Evolutionary conservation across 1,140 invertebrate genomes (phyloP), one percentile per base, ranked within the genome.

Genomic region (Phymastichus coffea): DNA sequence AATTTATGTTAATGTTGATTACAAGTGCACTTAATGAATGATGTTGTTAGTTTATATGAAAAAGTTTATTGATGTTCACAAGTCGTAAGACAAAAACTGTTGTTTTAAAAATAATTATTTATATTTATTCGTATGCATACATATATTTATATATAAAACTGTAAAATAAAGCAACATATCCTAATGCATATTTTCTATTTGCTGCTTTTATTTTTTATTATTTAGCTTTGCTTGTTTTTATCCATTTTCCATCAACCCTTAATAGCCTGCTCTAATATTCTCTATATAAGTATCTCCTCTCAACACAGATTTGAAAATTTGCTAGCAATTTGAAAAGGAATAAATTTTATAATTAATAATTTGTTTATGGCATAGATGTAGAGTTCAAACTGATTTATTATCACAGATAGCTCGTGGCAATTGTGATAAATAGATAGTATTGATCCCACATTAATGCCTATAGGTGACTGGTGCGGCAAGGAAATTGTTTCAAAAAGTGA

Each of bases 341-440:
- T 12, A 33, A 25, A 25, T 19, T 28, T 28, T 10, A 59, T 22
- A 70, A 68, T 66, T 49, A 46, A 55, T 48, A 54, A 66, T 73
- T 68, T 76, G 74, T 66, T 70, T 70, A 70, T 75, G 68, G 76
- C 78, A 79, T 80, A 72, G 75, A 78, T 79, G 76, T 80, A 80
- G 74, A 72, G 77, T 71, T 80, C 76, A 80, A 80, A 76, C 76
- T 80, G 61, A 80, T 80, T 79, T 78, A 78, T 79, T 79, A 80
- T 80, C 77, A 79, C 76, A 78, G 63, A 65, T 70, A 46, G 71
- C 69, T 71, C 47, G 54, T 53, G 63, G 67, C 70, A 69, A 70
- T 72, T 76, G 78, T 78, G 76, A 79, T 80, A 78, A 65, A 79
- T 78, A 80, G 76, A 80, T 80, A 80, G 76, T 79, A 69, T 79